Percentiles rank a stretch among this genome's conserved stretches.
Evolutionary conservation across 1,140 invertebrate genomes (phyloP).

Genomic region (Atta colombica): DNA sequence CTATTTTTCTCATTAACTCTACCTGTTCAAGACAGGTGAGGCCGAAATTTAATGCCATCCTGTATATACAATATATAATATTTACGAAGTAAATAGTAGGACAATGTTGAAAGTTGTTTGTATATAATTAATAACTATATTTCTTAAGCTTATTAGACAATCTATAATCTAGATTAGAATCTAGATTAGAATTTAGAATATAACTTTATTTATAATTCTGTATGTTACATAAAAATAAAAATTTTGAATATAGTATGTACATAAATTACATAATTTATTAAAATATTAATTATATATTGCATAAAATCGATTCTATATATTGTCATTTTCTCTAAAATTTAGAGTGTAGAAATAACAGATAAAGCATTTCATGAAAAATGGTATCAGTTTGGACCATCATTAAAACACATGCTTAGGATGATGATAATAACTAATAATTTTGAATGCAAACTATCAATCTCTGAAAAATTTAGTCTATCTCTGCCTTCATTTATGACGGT

Average conservation of each 20-base stretch:
- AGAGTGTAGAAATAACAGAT: slow-evolving; percentile 68
- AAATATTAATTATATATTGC: not conserved
- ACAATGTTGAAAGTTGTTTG: too few relatives aligned
- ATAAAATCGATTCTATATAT: not conserved
- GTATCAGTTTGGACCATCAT: slow-evolving; percentile 28
- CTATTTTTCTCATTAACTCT: too few relatives aligned
- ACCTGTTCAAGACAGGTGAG: too few relatives aligned
- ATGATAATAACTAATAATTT: slow-evolving; percentile 67
- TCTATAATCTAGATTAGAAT: not conserved
- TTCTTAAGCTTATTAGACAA: not conserved
- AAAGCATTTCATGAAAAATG: slow-evolving; percentile 71
- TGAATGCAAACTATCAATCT: slow-evolving; percentile 62
- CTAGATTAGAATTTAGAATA: not conserved
- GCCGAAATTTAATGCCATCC: too few relatives aligned
- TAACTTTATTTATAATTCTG: not conserved
- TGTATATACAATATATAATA: too few relatives aligned
- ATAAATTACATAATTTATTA: too few relatives aligned
- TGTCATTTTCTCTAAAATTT: slow-evolving; percentile 7
- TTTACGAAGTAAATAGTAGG: too few relatives aligned
- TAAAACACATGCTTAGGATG: slow-evolving; percentile 34
- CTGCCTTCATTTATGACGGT: slow-evolving; percentile 72
- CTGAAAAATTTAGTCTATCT: slow-evolving; percentile 63
- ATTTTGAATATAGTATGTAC: not conserved
- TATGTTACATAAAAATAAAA: not conserved
- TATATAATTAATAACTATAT: too few relatives aligned